Conservation (phyloP, 2,888 invertebrate genomes). For the Pediacus dermestoides region DNA sequence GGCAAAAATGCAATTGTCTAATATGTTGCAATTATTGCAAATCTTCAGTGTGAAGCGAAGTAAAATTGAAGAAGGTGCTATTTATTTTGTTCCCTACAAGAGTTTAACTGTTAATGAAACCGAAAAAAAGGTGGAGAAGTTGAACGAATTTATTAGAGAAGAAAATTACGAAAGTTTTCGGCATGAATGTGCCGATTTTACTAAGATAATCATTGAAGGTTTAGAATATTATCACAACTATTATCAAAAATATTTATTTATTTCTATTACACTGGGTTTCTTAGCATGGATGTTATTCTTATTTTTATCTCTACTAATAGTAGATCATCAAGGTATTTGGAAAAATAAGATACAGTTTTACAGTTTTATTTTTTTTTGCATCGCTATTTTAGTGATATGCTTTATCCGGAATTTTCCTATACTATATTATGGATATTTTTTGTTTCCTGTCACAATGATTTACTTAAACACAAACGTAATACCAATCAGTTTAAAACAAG, state of each 20-base stretch:
- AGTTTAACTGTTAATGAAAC: slow-evolving; percentile 16
- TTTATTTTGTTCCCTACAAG: too few species aligned
- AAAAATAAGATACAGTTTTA: too few species aligned
- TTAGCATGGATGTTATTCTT: slow-evolving; percentile 34
- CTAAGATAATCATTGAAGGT: slow-evolving; percentile 27
- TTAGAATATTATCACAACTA: slow-evolving; percentile 39
- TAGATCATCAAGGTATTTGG: too few species aligned
- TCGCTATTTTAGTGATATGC: too few species aligned
- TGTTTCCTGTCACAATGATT: slow-evolving; percentile 32
- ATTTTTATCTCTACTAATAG: too few species aligned
- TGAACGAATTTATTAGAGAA: slow-evolving; percentile 9
- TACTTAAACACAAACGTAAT: slow-evolving; percentile 12
- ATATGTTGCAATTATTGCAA: too few species aligned
- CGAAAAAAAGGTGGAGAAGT: slow-evolving; percentile 16
- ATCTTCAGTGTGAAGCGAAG: too few species aligned
- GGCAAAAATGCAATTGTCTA: too few species aligned
- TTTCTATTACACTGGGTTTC: slow-evolving; percentile 33
- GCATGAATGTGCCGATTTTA: slow-evolving; percentile 20
- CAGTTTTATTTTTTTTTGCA: too few species aligned
- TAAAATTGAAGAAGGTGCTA: too few species aligned
- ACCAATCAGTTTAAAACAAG: too few species aligned
- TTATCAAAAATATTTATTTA: slow-evolving; percentile 33
- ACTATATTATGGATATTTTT: slow-evolving; percentile 35
- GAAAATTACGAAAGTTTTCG: slow-evolving; percentile 16
- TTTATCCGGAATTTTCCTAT: slow-evolving; percentile 28